These are phyloP conservation scores for Drosophila recens DNA, from an alignment of 2,888 invertebrate species.

Conservation along the genomic window DNA sequence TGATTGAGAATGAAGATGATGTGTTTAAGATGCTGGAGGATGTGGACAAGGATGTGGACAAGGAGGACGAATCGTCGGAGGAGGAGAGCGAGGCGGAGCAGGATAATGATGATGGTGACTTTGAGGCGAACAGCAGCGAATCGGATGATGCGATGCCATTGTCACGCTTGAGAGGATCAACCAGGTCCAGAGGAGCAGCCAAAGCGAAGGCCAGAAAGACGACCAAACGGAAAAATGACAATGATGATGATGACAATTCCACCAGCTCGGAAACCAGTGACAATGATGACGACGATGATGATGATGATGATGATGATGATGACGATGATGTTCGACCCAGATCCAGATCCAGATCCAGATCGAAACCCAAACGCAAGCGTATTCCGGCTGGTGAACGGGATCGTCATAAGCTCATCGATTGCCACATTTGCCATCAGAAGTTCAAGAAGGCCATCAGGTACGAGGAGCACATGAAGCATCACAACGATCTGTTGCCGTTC, in stretches of 20 bases:
- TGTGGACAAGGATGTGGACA: conserved; percentile 71
- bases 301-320: conserved; percentile 24
- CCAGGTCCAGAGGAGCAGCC: conserved; percentile 35
- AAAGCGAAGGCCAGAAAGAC: conserved; percentile 45
- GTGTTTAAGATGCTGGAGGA: conserved; percentile 79
- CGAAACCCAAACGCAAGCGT: conserved; percentile 70
- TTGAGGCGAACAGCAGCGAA: conserved; percentile 71
- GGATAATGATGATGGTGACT: conserved; percentile 64
- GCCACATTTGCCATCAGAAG: conserved; percentile 82
- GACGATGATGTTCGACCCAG: conserved; percentile 38
- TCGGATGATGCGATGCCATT: conserved; percentile 76
- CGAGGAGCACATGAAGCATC: conserved; percentile 83
- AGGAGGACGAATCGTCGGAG: conserved; percentile 42
- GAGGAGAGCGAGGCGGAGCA: conserved; percentile 61
- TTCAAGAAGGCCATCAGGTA: conserved; percentile 81
- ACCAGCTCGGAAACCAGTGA: conserved; percentile 56
- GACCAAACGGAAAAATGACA: conserved; percentile 38
- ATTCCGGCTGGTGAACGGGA: conserved; percentile 73
- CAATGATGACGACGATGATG: conserved; percentile 48
- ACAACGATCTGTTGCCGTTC: conserved; percentile 82
- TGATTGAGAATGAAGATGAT: conserved; percentile 76
- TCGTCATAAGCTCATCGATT: conserved; percentile 78
- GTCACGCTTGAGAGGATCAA: conserved; percentile 38
- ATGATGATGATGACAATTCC: conserved; percentile 48
- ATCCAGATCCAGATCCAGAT: neutral